Conservation (phyloP, 2,888 invertebrate genomes). For the Pachymerium ferrugineum region DNA sequence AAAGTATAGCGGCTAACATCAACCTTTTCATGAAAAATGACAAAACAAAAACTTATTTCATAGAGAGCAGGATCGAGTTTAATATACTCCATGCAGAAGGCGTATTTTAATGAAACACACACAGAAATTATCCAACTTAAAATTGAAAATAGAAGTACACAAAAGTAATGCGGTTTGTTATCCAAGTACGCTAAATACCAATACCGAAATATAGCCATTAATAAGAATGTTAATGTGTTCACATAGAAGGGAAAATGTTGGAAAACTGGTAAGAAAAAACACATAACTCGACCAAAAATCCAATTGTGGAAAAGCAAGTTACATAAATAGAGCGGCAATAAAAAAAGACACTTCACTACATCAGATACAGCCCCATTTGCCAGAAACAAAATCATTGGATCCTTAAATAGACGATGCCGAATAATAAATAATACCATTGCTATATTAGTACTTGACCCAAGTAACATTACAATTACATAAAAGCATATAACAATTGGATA, state of each 20-base stretch:
- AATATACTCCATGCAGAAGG: slow-evolving; percentile 65
- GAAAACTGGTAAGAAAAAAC: slow-evolving; percentile 66
- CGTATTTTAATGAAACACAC: slow-evolving; percentile 65
- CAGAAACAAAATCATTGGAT: slow-evolving; percentile 61
- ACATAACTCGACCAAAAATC: slow-evolving; percentile 65
- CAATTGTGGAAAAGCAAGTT: slow-evolving; percentile 65
- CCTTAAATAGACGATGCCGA: slow-evolving; percentile 55
- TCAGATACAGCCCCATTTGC: slow-evolving; percentile 63
- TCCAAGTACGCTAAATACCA: slow-evolving; percentile 60
- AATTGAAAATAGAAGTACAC: slow-evolving; percentile 51
- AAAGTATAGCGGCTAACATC: slow-evolving; percentile 62
- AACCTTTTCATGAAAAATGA: slow-evolving; percentile 62
- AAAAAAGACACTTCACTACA: slow-evolving; percentile 60
- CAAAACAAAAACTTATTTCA: slow-evolving; percentile 59
- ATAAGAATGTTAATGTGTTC: slow-evolving; percentile 62
- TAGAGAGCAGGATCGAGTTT: slow-evolving; percentile 55
- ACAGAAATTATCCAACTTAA: slow-evolving; percentile 67
- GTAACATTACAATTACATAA: slow-evolving; percentile 56
- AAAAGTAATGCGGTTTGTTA: no score
- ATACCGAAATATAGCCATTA: slow-evolving; percentile 64
- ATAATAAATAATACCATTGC: slow-evolving; percentile 53
- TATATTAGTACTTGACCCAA: slow-evolving; percentile 57
- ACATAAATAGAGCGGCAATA: slow-evolving; percentile 63
- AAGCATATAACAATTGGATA: slow-evolving; percentile 60
- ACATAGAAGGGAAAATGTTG: slow-evolving; percentile 68